phyloP scores from a whole-genome alignment of 2,113 vertebrate species.

The Microcebus griseorufus region DNA sequence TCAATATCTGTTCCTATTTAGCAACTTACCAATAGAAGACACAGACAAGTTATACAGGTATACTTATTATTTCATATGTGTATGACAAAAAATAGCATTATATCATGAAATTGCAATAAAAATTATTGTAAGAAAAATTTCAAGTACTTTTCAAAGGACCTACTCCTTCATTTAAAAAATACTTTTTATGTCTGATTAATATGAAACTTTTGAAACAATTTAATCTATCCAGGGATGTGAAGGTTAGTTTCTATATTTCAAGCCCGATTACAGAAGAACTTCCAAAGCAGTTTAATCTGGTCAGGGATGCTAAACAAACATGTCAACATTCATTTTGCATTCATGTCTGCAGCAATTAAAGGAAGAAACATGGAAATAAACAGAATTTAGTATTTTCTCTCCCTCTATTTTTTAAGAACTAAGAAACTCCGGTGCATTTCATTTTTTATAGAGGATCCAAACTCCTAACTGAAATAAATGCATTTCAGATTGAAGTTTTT shows the following conservation, averaged over 20 bases:
- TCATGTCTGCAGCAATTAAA: constrained; percentile 76
- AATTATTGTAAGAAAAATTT: constrained; percentile 16
- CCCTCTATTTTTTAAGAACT: constrained; percentile 65
- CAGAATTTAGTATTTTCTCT: constrained; percentile 65
- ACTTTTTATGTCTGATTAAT: constrained; percentile 74
- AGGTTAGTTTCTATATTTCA: constrained; percentile 80
- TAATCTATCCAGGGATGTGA: constrained; percentile 73
- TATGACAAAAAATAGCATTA: not conserved
- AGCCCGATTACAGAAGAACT: constrained; percentile 80
- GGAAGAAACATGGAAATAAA: constrained; percentile 79
- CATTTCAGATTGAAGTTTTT: constrained; percentile 82
- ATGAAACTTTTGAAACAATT: constrained; percentile 80
- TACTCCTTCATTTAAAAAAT: constrained; percentile 34
- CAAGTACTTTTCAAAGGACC: constrained; percentile 34
- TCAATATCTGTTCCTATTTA: not conserved
- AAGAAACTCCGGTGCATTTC: constrained; percentile 74
- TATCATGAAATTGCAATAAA: not conserved
- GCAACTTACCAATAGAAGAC: not conserved
- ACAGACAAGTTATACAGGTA: not conserved
- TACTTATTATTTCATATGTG: not conserved
- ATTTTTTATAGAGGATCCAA: constrained; percentile 71
- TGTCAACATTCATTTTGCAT: constrained; percentile 81
- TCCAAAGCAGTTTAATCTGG: constrained; percentile 80
- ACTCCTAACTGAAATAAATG: constrained; percentile 79
- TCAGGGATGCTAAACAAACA: constrained; percentile 84